Conservation (phyloP, 2,113 vertebrate genomes). For the Brachirus orientalis region DNA sequence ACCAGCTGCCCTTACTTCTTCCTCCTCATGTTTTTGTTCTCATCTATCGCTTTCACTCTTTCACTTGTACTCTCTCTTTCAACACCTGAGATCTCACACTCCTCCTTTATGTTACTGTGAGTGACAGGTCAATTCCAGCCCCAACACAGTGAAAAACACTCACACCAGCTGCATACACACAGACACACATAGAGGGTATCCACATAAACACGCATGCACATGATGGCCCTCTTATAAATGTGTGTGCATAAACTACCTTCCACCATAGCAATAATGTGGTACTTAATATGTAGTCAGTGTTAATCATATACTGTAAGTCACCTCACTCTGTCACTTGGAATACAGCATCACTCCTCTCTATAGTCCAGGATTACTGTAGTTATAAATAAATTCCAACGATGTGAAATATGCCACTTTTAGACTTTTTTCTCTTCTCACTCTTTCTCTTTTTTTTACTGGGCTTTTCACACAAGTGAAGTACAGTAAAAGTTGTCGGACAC, state of each 20-base stretch:
- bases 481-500: background rate
- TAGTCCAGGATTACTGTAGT: slow-evolving; percentile 38
- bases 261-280: slow-evolving; percentile 62
- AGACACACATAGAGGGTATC: background rate
- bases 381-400: slow-evolving; percentile 32
- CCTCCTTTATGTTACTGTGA: slow-evolving; percentile 60
- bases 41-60: slow-evolving; percentile 54
- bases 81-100: slow-evolving; percentile 65
- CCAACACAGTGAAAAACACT: slow-evolving; percentile 39
- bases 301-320: slow-evolving; percentile 62
- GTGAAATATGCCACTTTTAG: slow-evolving; percentile 18
- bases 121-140: slow-evolving; percentile 69
- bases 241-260: slow-evolving; percentile 47
- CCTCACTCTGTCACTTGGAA: slow-evolving; percentile 46
- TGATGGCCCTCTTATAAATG: slow-evolving; percentile 9
- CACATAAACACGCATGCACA: slow-evolving; percentile 15
- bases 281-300: slow-evolving; percentile 55
- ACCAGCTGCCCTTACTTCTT: background rate
- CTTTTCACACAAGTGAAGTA: slow-evolving; percentile 12
- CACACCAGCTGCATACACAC: slow-evolving; percentile 21
- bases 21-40: slow-evolving; percentile 26
- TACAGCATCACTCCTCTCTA: no score
- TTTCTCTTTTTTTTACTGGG: slow-evolving; percentile 4
- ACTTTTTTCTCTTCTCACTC: background rate
- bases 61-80: slow-evolving; percentile 22